Evolutionary conservation across 2,113 vertebrate genomes (phyloP).

Genomic region (Nerophis lumbriciformis): DNA sequence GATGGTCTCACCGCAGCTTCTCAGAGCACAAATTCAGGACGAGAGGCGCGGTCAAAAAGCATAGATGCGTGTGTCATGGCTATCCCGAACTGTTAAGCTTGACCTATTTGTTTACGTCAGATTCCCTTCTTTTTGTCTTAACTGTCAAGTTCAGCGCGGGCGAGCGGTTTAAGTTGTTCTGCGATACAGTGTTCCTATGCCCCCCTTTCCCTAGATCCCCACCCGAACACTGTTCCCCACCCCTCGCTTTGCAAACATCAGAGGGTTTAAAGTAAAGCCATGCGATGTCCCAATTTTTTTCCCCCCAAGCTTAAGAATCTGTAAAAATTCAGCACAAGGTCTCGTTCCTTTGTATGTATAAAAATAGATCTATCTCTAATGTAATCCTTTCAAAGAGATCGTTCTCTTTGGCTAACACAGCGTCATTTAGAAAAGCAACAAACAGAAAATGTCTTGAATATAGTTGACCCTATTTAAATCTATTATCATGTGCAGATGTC

Average conservation of each 20-base stretch:
- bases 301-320: constrained; percentile 79
- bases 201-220: constrained; percentile 63
- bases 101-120: constrained; percentile 20
- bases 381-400: constrained; percentile 81
- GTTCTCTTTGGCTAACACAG: constrained; percentile 82
- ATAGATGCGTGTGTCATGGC: constrained; percentile 37
- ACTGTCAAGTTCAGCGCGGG: constrained; percentile 34
- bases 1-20: constrained; percentile 39
- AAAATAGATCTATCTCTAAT: constrained; percentile 86
- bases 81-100: constrained; percentile 33
- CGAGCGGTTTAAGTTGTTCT: constrained; percentile 50
- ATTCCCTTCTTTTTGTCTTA: constrained; percentile 20
- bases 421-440: constrained; percentile 79
- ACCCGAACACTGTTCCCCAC: constrained; percentile 63
- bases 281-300: constrained; percentile 71
- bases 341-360: constrained; percentile 83
- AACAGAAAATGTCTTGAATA: constrained; percentile 72
- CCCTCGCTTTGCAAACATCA: constrained; percentile 67
- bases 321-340: constrained; percentile 86
- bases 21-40: constrained; percentile 64
- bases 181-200: constrained; percentile 65
- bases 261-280: constrained; percentile 76
- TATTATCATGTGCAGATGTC: constrained; percentile 64
- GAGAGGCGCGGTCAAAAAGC: constrained; percentile 41
- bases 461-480: constrained; percentile 69